Conservation (phyloP, 1,140 invertebrate species). For the Drosophila kurseongensis region DNA sequence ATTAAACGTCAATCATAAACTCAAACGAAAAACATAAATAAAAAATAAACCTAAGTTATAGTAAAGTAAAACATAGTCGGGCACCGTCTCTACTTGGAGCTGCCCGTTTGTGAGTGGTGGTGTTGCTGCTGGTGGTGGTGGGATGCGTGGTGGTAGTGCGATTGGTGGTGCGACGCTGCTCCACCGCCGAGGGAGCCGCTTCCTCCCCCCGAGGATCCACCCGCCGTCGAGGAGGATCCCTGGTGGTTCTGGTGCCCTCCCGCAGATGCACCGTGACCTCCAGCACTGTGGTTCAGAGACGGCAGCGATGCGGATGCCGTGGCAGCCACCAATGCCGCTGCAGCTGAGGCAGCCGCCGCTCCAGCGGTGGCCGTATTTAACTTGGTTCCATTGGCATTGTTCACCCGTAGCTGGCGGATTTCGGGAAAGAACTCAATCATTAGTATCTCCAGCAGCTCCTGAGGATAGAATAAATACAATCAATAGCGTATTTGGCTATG, state of each 20-base stretch:
- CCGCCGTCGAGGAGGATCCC: slow-evolving; percentile 1
- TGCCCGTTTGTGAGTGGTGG: slow-evolving; percentile 21
- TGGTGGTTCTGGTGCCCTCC: slow-evolving; percentile 8
- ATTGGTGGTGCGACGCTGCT: slow-evolving; percentile 31
- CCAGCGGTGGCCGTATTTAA: slow-evolving; percentile 65
- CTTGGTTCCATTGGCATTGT: slow-evolving; percentile 54
- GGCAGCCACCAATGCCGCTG: slow-evolving; percentile 54
- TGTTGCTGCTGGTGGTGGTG: slow-evolving; percentile 35
- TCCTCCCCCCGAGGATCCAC: slow-evolving; percentile 12
- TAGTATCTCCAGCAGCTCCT: slow-evolving; percentile 91
- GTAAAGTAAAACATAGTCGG: slow-evolving; percentile 1
- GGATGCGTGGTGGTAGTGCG: slow-evolving; percentile 42
- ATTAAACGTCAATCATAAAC: slow-evolving; percentile 27
- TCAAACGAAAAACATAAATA: slow-evolving; percentile 4
- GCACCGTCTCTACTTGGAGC: slow-evolving; percentile 48
- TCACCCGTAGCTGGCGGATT: slow-evolving; percentile 85
- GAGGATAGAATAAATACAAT: slow-evolving; percentile 47
- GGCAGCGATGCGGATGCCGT: slow-evolving; percentile 59
- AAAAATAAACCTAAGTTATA: slow-evolving; percentile 18
- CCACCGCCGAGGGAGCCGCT: slow-evolving; percentile 2
- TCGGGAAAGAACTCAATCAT: slow-evolving; percentile 91
- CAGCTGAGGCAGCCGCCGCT: slow-evolving; percentile 62
- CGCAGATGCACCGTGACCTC: slow-evolving; percentile 17
- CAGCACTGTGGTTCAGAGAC: slow-evolving; percentile 40
- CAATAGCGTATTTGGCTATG: no score